Percentiles rank a stretch among this genome's conserved stretches.
Conservation (phyloP, 23 tunicate species). For the Halocynthia roretzi region DNA sequence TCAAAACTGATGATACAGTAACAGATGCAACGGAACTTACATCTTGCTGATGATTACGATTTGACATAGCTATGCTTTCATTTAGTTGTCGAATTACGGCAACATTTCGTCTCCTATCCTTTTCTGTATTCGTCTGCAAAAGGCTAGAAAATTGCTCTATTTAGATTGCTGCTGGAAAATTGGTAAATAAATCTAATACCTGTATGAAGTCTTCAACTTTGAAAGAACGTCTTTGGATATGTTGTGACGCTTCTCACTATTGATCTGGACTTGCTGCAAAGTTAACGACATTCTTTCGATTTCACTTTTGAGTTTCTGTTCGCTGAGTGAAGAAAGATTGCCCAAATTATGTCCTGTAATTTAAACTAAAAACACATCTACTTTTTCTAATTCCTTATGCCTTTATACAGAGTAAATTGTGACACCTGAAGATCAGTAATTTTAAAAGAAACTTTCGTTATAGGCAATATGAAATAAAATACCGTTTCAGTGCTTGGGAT, state of each 20-base stretch:
- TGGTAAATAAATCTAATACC: not conserved
- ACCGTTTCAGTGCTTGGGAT: conserved; percentile 9
- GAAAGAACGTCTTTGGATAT: conserved; percentile 5
- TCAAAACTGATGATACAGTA: too few relatives aligned
- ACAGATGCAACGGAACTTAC: too few relatives aligned
- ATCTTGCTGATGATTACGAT: not conserved
- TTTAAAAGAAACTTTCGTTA: not conserved
- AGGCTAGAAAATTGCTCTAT: too few relatives aligned
- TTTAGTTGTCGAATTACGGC: not conserved
- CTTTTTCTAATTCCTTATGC: not conserved
- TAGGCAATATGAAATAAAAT: not conserved
- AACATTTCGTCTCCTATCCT: not conserved
- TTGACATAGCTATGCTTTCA: not conserved
- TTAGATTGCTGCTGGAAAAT: not conserved
- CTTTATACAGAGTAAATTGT: not conserved
- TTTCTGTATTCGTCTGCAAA: not conserved
- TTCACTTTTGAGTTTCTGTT: not conserved
- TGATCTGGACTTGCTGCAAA: conserved; percentile 5
- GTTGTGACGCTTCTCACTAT: conserved; percentile 11
- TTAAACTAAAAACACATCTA: not conserved
- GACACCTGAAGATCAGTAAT: not conserved
- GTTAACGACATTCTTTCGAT: not conserved
- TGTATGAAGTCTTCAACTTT: not conserved
- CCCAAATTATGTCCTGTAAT: not conserved
- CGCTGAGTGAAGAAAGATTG: conserved; percentile 1